Evolutionary conservation across 2,797 vertebrate genomes (phyloP).

Genomic region (Mycteria americana): DNA sequence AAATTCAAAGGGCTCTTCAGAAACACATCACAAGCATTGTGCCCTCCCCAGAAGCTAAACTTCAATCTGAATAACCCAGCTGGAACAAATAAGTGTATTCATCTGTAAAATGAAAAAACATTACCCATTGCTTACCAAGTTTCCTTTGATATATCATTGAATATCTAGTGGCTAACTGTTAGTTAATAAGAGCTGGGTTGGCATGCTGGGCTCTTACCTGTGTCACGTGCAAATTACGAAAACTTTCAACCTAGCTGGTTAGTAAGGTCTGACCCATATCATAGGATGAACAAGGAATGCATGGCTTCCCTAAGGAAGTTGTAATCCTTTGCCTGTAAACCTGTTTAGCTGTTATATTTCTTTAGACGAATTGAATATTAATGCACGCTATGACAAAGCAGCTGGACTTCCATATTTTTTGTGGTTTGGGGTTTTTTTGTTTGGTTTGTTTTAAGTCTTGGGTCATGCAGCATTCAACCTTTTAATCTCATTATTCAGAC

Average conservation of each 20-base stretch:
- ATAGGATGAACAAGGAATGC: fast-evolving
- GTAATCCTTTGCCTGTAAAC: background rate
- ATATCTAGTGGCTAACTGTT: background rate
- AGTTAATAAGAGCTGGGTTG: background rate
- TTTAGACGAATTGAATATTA: background rate
- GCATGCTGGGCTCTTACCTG: background rate
- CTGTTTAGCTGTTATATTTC: background rate
- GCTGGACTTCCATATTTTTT: background rate
- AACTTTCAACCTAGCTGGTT: background rate
- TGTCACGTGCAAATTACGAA: background rate
- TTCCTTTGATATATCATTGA: background rate
- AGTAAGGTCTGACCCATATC: background rate
- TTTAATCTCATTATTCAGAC: background rate
- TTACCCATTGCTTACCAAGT: background rate
- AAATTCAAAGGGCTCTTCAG: background rate
- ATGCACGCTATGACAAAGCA: background rate
- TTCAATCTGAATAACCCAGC: background rate
- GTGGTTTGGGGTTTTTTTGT: fast-evolving
- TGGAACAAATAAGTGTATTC: background rate
- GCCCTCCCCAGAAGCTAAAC: background rate
- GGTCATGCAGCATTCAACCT: background rate
- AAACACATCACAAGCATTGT: background rate
- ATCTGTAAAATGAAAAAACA: background rate
- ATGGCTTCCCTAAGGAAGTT: background rate
- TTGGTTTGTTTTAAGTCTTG: background rate